Evolutionary conservation across 2,797 vertebrate species (phyloP).

Genomic region (Platalea minor): DNA sequence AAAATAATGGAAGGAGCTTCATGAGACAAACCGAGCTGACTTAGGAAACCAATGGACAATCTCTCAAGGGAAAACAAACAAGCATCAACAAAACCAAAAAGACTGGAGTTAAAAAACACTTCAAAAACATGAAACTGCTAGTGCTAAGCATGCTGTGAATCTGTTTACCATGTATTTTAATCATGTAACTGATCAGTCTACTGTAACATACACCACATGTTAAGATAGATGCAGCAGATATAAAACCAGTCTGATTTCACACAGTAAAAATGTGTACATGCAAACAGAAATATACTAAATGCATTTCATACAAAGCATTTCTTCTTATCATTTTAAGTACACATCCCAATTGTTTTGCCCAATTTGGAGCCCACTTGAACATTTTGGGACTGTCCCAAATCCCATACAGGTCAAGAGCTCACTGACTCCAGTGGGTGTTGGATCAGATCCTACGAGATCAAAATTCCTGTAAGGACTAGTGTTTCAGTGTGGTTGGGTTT

Average conservation of each 20-base stretch:
- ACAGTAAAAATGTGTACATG: slow-evolving; percentile 43
- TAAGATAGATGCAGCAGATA: slow-evolving; percentile 34
- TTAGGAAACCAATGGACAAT: background rate
- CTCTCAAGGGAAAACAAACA: background rate
- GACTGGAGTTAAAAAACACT: background rate
- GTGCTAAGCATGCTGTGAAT: slow-evolving; percentile 6
- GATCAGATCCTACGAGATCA: slow-evolving; percentile 24
- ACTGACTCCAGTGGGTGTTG: slow-evolving; percentile 37
- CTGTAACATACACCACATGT: slow-evolving; percentile 35
- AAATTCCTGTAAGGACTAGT: slow-evolving; percentile 33
- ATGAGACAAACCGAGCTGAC: background rate
- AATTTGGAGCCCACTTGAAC: slow-evolving; percentile 41
- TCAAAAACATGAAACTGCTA: background rate
- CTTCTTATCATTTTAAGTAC: slow-evolving; percentile 43
- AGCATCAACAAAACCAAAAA: background rate
- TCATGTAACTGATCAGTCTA: slow-evolving; percentile 22
- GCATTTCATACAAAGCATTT: slow-evolving; percentile 13
- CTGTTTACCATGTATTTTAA: slow-evolving; percentile 28
- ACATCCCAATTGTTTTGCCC: slow-evolving; percentile 9
- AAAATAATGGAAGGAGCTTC: background rate
- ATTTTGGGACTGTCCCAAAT: slow-evolving; percentile 41
- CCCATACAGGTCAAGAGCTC: slow-evolving; percentile 34
- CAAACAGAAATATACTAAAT: slow-evolving; percentile 33
- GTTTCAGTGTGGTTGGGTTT: slow-evolving; percentile 17
- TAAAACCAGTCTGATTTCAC: slow-evolving; percentile 50